Evolutionary conservation across 2,888 invertebrate species (phyloP).

Genomic region (Ennomos quercinarius): DNA sequence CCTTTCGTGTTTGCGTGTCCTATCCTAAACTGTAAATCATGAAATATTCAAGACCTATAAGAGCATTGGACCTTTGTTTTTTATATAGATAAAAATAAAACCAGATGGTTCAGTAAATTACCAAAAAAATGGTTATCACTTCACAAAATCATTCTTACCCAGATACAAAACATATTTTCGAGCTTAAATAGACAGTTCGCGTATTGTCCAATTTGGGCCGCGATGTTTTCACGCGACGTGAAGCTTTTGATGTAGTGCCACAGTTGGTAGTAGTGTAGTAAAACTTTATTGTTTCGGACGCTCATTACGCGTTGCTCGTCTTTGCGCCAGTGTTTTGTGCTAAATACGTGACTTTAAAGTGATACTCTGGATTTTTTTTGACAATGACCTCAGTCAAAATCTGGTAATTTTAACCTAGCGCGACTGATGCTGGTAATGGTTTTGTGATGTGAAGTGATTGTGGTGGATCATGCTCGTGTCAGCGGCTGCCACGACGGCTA

Average conservation of each 20-base stretch:
- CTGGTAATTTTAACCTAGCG: not conserved
- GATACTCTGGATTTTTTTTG: slow-evolving; percentile 4
- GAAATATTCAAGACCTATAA: too few species aligned
- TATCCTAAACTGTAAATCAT: too few species aligned
- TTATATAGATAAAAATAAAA: too few species aligned
- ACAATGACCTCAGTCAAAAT: not conserved
- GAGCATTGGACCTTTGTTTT: too few species aligned
- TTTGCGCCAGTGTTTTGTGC: slow-evolving; percentile 29
- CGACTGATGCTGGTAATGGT: not conserved
- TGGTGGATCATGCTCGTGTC: slow-evolving; percentile 64
- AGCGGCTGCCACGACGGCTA: slow-evolving; percentile 56
- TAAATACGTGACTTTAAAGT: slow-evolving; percentile 22
- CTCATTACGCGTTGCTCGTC: slow-evolving; percentile 34
- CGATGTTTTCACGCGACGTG: slow-evolving; percentile 54
- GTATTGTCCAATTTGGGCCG: slow-evolving; percentile 58
- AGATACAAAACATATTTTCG: slow-evolving; percentile 11
- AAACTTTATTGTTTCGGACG: slow-evolving; percentile 46
- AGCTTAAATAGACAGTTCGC: slow-evolving; percentile 58
- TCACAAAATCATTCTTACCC: not conserved
- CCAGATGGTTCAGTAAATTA: too few species aligned
- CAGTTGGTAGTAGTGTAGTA: slow-evolving; percentile 34
- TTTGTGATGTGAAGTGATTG: slow-evolving; percentile 44
- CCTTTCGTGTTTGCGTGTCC: too few species aligned
- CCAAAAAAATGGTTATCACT: not conserved
- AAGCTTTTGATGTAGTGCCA: slow-evolving; percentile 51